Conservation (phyloP, 1,140 invertebrate genomes). For the Vollenhovia emeryi region DNA sequence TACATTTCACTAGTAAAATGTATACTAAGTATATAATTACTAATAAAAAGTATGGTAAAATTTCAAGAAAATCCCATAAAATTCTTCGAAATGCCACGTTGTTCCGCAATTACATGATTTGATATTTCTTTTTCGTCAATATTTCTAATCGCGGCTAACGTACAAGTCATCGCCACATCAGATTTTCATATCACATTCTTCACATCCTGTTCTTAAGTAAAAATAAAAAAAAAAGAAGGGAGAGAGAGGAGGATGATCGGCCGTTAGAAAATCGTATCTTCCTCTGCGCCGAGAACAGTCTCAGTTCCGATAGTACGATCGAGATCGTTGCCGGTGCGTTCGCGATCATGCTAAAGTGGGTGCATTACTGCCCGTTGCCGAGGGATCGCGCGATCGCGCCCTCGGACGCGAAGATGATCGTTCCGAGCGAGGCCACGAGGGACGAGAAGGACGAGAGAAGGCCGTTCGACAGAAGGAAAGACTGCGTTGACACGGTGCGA, state of each 20-base stretch:
- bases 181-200: neutral
- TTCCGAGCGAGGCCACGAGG: constrained; percentile 41
- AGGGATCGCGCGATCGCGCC: constrained; percentile 73
- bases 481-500: constrained; percentile 11
- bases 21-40: too few relatives aligned
- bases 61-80: too few relatives aligned
- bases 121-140: too few relatives aligned
- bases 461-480: constrained; percentile 21
- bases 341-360: constrained; percentile 83
- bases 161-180: neutral
- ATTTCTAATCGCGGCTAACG: neutral
- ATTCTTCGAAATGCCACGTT: too few relatives aligned
- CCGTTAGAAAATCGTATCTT: constrained; percentile 22
- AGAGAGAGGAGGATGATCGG: neutral
- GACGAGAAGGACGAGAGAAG: constrained; percentile 55
- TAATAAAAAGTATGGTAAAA: too few relatives aligned
- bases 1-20: too few relatives aligned
- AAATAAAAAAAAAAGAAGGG: neutral
- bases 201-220: neutral
- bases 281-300: constrained; percentile 15
- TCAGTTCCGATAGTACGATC: constrained; percentile 30
- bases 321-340: neutral
- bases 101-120: too few relatives aligned
- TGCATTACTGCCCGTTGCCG: constrained; percentile 79
- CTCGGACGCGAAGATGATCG: constrained; percentile 37